Evolutionary conservation across 2,797 vertebrate genomes (phyloP), one percentile per base, ranked within the genome.

Genomic region (Dallia pectoralis): DNA sequence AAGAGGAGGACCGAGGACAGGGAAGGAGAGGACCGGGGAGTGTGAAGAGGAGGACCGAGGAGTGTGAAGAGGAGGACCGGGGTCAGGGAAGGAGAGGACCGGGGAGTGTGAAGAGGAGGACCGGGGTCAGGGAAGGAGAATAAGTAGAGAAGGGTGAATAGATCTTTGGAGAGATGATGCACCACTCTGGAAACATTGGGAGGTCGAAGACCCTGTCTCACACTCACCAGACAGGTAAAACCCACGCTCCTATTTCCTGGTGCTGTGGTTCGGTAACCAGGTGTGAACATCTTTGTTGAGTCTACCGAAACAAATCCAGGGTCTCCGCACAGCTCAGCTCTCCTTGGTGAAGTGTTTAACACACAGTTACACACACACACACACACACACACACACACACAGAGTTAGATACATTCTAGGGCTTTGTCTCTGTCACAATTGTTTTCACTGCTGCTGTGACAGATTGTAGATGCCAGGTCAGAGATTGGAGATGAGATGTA

Each of bases 141-240:
- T 72, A 40, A 40, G 36, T 40, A 40, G 36, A 40, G 36, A 33
- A 33, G 6, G 19, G 33, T 11, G 11, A 32, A 36, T 18, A 65
- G 63, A 40, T 22, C 63, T 32, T 32, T 32, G 19, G 87, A 89
- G 89, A 90, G 92, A 90, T 90, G 69, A 94, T 94, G 93, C 93
- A 93, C 91, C 93, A 94, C 90, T 87, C 89, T 40, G 88, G 91
- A 89, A 91, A 89, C 89, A 89, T 87, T 67, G 90, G 88, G 79
- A 89, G 91, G 90, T 85, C 87, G 87, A 93, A 93, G 91, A 89
- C 92, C 86, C 90, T 93, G 85, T 92, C 91, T 77, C 93, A 93
- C 8, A 91, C 91, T 77, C 93, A 93, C 6, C 91, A 93, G 89
- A 92, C 91, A 87, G 93, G 93, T 93, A 92, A 92, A 91, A 88